phyloP scores from a whole-genome alignment of 2,113 vertebrate genomes.

The Platichthys flesus region DNA sequence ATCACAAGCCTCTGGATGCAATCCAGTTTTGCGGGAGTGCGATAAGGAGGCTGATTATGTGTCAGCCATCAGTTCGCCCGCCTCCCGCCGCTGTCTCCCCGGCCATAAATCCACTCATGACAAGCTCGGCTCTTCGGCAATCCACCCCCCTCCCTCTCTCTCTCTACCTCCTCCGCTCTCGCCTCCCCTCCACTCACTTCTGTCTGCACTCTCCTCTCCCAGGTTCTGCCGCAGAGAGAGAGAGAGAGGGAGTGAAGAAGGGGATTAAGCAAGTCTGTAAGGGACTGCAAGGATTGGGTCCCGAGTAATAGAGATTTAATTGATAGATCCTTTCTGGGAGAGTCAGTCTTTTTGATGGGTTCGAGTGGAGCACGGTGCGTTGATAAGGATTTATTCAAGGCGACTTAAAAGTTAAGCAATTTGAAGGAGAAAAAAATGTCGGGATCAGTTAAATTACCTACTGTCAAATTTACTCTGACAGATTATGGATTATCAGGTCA shows the following conservation, averaged over 20 bases:
- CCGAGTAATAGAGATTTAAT: conserved; percentile 65
- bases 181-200: conserved; percentile 30
- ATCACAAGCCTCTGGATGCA: conserved; percentile 84
- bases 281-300: conserved; percentile 46
- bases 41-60: conserved; percentile 82
- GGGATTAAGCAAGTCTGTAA: conserved; percentile 66
- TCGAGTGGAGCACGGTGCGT: conserved; percentile 30
- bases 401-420: conserved; percentile 15
- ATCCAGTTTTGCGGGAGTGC: conserved; percentile 80
- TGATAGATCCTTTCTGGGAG: conserved; percentile 59
- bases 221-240: conserved; percentile 42
- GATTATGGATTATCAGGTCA: conserved; percentile 28
- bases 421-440: conserved; percentile 18
- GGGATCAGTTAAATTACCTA: conserved; percentile 1
- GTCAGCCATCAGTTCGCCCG: conserved; percentile 74
- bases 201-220: conserved; percentile 48
- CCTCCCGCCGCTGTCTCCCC: conserved; percentile 67
- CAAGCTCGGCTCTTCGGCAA: conserved; percentile 66
- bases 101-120: conserved; percentile 73
- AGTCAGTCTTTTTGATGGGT: conserved; percentile 55
- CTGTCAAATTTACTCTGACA: conserved; percentile 25
- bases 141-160: conserved; percentile 31
- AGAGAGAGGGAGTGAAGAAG: conserved; percentile 41
- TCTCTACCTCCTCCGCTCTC: conserved; percentile 43
- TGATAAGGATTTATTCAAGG: conserved; percentile 45